Conservation (phyloP, 2,113 vertebrate species). For the Acrocephalus arundinaceus region DNA sequence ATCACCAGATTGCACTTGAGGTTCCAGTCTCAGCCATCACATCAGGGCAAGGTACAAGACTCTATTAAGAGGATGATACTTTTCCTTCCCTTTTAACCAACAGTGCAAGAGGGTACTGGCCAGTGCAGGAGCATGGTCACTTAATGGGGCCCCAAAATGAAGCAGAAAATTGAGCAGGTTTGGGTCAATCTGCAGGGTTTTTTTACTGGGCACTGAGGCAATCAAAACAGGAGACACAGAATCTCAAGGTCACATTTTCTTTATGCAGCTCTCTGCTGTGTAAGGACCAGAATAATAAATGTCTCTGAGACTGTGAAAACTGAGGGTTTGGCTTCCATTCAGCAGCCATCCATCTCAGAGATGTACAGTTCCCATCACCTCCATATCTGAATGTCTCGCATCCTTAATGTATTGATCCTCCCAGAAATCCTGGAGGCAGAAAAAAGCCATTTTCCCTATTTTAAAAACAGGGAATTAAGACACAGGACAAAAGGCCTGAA, state of each 20-base stretch:
- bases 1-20: background rate
- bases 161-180: background rate
- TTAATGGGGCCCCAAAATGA: background rate
- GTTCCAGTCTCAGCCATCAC: background rate
- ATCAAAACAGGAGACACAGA: background rate
- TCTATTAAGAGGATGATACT: background rate
- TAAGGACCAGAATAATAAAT: conserved; percentile 6
- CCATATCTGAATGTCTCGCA: background rate
- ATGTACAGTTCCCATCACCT: background rate
- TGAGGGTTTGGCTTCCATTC: background rate
- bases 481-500: background rate
- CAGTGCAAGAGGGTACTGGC: background rate
- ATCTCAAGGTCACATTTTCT: conserved; percentile 14
- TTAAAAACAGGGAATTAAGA: background rate
- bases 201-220: background rate
- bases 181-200: background rate
- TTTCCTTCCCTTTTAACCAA: background rate
- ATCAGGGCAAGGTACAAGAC: background rate
- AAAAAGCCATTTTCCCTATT: background rate
- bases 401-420: background rate
- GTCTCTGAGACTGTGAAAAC: background rate
- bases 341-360: background rate
- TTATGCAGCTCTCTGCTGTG: background rate
- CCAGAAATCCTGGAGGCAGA: background rate
- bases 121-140: background rate